These are phyloP conservation scores for Sinohyriopsis cumingii DNA, from an alignment of 2,888 invertebrate genomes.

Conservation along the genomic window DNA sequence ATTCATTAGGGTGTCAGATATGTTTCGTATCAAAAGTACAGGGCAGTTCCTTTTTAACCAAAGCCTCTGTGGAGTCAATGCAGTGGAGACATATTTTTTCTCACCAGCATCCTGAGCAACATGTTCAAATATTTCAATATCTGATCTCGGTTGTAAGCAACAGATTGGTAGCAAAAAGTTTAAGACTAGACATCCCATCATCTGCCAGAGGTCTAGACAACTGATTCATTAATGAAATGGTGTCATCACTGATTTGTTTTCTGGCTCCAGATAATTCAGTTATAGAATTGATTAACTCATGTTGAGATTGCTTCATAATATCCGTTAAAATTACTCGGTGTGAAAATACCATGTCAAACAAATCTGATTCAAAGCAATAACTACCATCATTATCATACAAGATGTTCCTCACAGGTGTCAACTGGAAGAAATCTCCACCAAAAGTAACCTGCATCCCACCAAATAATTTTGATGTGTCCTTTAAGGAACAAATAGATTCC, in stretches of 20 bases:
- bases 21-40: conserved; percentile 6
- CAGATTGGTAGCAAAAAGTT: conserved; percentile 8
- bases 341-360: conserved; percentile 6
- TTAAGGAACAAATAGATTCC: conserved; percentile 6
- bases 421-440: no score
- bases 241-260: not conserved
- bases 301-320: conserved; percentile 6
- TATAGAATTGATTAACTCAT: not conserved
- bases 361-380: no score
- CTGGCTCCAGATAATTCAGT: not conserved
- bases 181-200: not conserved
- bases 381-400: no score
- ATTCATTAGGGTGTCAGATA: conserved; percentile 9
- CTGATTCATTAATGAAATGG: conserved; percentile 1
- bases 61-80: conserved; percentile 4
- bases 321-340: conserved; percentile 13
- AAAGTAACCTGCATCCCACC: no score
- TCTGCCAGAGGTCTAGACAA: conserved; percentile 7
- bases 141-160: conserved; percentile 5
- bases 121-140: conserved; percentile 8
- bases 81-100: not conserved
- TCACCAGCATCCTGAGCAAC: conserved; percentile 6
- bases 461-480: not conserved
- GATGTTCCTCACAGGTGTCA: no score
- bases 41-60: conserved; percentile 10